Evolutionary conservation across 2,113 vertebrate genomes (phyloP).

Genomic region (Ginglymostoma cirratum): DNA sequence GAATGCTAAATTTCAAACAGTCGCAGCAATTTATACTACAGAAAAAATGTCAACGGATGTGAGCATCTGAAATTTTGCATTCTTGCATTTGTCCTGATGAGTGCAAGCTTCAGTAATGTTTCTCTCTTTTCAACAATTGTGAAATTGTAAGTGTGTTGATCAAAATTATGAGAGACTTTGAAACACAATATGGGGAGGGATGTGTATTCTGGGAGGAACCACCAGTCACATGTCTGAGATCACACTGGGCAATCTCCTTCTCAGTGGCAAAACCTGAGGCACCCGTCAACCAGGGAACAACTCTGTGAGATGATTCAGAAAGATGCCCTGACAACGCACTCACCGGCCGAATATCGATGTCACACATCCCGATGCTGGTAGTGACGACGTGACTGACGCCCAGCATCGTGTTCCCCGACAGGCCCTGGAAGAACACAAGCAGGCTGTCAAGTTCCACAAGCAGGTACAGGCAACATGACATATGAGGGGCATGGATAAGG

Average conservation of each 20-base stretch:
- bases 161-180: background rate
- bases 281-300: background rate
- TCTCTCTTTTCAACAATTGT: background rate
- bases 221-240: background rate
- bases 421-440: slow-evolving; percentile 49
- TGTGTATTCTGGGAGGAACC: background rate
- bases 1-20: no score
- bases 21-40: no score
- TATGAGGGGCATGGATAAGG: no score
- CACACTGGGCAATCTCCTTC: background rate
- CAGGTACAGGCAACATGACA: no score
- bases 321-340: slow-evolving; percentile 37
- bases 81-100: background rate
- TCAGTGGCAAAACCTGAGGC: background rate
- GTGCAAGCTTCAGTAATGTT: background rate
- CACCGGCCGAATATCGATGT: slow-evolving; percentile 66
- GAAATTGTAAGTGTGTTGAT: background rate
- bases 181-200: background rate
- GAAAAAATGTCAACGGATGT: no score
- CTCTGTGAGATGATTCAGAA: background rate
- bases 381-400: slow-evolving; percentile 66
- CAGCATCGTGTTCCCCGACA: slow-evolving; percentile 67
- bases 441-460: background rate
- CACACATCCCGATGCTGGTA: slow-evolving; percentile 69
- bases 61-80: background rate